Evolutionary conservation across 30 jellyfish, hydroid and myxozoan genomes (phyloP).

Genomic region (Aurelia sp.): DNA sequence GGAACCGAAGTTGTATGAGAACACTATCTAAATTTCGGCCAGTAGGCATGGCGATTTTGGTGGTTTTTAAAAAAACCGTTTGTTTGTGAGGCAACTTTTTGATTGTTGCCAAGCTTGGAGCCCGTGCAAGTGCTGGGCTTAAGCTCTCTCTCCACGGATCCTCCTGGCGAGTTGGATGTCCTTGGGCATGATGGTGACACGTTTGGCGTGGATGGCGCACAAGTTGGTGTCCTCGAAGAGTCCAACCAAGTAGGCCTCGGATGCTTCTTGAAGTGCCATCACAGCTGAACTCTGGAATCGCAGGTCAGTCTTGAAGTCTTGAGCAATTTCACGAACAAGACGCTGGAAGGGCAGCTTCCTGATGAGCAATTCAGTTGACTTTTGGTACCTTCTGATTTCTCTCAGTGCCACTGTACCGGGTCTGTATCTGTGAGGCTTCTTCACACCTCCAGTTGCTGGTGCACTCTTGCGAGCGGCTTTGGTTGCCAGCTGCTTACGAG

Average conservation of each 20-base stretch:
- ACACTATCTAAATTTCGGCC: too few relatives aligned
- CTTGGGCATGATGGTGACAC: slow-evolving; percentile 93
- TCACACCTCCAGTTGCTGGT: slow-evolving; percentile 97
- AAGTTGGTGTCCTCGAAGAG: slow-evolving; percentile 82
- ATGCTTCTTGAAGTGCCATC: slow-evolving; percentile 90
- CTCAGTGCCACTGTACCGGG: slow-evolving; percentile 96
- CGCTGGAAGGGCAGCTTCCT: slow-evolving; percentile 92
- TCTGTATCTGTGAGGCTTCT: slow-evolving; percentile 91
- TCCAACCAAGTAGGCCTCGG: slow-evolving; percentile 91
- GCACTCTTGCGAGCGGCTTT: slow-evolving; percentile 94
- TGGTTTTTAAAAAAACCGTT: too few relatives aligned
- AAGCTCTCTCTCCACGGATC: slow-evolving; percentile 85
- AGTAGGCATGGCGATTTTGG: too few relatives aligned
- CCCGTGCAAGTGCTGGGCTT: neutral
- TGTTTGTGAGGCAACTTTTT: too few relatives aligned
- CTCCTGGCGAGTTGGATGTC: slow-evolving; percentile 89
- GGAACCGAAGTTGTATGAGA: too few relatives aligned
- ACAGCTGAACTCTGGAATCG: slow-evolving; percentile 92
- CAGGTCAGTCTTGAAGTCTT: slow-evolving; percentile 90
- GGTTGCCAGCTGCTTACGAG: slow-evolving; percentile 97
- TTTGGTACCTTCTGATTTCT: slow-evolving; percentile 90
- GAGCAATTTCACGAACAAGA: slow-evolving; percentile 92
- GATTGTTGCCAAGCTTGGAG: too few relatives aligned
- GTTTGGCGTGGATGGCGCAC: slow-evolving; percentile 85
- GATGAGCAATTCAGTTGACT: slow-evolving; percentile 88